Conservation (phyloP, 2,888 invertebrate species). For the Lithophane ornitopus region DNA sequence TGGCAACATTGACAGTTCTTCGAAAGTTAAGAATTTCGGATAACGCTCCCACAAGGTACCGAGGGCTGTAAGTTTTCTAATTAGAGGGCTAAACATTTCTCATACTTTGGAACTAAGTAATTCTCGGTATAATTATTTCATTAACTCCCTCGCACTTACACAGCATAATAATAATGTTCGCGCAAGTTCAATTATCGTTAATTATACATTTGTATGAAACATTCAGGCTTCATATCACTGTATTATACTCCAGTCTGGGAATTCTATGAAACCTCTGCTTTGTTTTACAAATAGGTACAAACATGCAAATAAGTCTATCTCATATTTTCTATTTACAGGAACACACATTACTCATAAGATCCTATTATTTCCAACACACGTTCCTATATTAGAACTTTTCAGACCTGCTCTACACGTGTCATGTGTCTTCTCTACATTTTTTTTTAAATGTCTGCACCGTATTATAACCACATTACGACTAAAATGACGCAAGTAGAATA, state of each 20-base stretch:
- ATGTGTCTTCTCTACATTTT: no score
- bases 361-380: constrained; percentile 14
- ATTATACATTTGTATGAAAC: constrained; percentile 37
- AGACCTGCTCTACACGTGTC: not conserved
- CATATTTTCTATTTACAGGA: constrained; percentile 18
- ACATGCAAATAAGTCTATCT: constrained; percentile 45
- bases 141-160: constrained; percentile 31
- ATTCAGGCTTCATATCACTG: constrained; percentile 35
- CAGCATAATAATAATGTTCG: constrained; percentile 32
- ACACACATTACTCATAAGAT: not conserved
- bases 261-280: constrained; percentile 26
- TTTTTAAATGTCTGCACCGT: not conserved
- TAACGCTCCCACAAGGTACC: constrained; percentile 15
- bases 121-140: constrained; percentile 46
- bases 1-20: constrained; percentile 47
- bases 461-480: not conserved
- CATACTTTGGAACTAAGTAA: constrained; percentile 54
- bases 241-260: constrained; percentile 42
- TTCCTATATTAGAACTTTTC: constrained; percentile 1
- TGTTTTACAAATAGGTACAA: constrained; percentile 29
- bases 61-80: constrained; percentile 54
- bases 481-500: constrained; percentile 2
- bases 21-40: constrained; percentile 46
- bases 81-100: constrained; percentile 50
- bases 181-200: constrained; percentile 25